Conservation (phyloP, 2,888 invertebrate species). For the Dyspetes luteomarginatus region DNA sequence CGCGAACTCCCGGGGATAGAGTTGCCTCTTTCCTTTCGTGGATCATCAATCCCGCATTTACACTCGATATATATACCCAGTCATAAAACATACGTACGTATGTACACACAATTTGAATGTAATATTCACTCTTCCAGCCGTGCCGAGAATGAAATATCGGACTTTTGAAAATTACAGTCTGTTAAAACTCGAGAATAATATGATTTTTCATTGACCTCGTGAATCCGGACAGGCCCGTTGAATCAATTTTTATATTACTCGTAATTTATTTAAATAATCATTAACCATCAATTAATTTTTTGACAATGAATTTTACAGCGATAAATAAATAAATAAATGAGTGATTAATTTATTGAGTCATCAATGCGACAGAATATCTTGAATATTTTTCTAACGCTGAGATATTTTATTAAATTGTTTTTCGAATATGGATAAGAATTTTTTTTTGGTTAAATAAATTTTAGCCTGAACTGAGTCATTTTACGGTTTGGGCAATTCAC, state of each 20-base stretch:
- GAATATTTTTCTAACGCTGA: too few species aligned
- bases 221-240: not conserved
- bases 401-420: too few species aligned
- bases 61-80: conserved; percentile 33
- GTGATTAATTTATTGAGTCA: too few species aligned
- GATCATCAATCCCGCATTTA: conserved; percentile 60
- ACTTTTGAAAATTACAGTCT: not conserved
- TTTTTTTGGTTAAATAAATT: too few species aligned
- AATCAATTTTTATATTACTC: not conserved
- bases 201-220: not conserved
- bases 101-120: conserved; percentile 33
- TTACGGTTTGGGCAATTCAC: not conserved
- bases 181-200: not conserved
- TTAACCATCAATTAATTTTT: too few species aligned
- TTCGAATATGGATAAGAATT: too few species aligned
- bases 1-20: conserved; percentile 50
- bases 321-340: too few species aligned
- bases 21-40: not conserved
- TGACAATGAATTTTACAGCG: too few species aligned
- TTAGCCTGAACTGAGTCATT: too few species aligned
- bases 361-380: too few species aligned
- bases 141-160: not conserved
- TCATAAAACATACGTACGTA: conserved; percentile 15
- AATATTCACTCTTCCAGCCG: conserved; percentile 14
- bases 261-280: not conserved